Evolutionary conservation across 2,797 vertebrate genomes (phyloP), one percentile per base, ranked within the genome.

Genomic region (Ispidina picta): DNA sequence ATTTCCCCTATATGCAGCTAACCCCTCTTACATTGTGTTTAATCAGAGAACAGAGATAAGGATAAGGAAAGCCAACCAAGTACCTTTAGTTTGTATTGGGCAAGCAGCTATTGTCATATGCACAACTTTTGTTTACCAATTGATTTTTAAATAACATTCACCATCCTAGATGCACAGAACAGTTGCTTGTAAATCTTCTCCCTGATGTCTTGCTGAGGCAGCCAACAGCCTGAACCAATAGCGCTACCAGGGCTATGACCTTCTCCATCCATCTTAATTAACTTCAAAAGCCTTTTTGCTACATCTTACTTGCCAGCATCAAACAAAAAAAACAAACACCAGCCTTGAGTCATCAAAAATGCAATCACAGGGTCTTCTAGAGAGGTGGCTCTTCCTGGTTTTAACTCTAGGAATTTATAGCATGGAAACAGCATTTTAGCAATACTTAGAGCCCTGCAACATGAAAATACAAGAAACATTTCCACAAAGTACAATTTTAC

Each of bases 281-380:
- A 89, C 83, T 97, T 95, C 91, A 75, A 82, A 89, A 62, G 73
- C 49, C 55, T 91, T 89, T 91, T 51, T 83, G 92, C 88, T 93
- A 78, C 76, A 68, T 25, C 5, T 13, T 86, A 89, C 91, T 92
- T 78, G 87, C 91, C 88, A 92, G 74, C 93, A 95, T 95, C 75
- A 51, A 95, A 91, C 89, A n/a, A 93, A 85, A 93, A 92, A 97
- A 96, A 97, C 92, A 97, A 97, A 95, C 88, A 93, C 76, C 92
- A 88, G 78, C 89, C 84, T 94, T 92, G 87, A 95, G 59, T 95
- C 83, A 48, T 81, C 96, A 88, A 76, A 88, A 93, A 93, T 64
- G 93, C 94, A 97, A 97, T 97, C 96, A 96, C 86, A 92, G 87
- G 81, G 55, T 92, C 90, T 93, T 83, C 95, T 86, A 83, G 88